phyloP scores from a whole-genome alignment of 2,797 vertebrate genomes.

The Coregonus sp. region DNA sequence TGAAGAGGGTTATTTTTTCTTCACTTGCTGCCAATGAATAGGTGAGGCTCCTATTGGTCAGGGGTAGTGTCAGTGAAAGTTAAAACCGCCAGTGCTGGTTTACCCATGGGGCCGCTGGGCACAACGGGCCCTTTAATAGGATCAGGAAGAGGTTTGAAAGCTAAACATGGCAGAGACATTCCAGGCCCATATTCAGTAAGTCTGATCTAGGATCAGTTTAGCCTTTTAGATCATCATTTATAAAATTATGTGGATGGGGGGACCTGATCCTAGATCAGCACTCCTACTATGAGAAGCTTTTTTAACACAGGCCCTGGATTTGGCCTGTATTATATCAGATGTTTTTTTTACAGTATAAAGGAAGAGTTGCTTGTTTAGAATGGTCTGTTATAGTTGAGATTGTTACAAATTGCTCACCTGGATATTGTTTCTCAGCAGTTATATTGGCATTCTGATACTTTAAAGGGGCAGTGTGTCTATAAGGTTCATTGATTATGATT shows the following conservation, averaged over 20 bases:
- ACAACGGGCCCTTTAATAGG: conserved; percentile 79
- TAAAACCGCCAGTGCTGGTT: conserved; percentile 70
- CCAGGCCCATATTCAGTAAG: conserved; percentile 36
- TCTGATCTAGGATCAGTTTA: neutral
- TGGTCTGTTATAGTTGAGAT: conserved; percentile 52
- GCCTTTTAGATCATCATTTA: neutral
- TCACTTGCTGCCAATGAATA: conserved; percentile 61
- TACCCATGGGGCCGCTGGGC: conserved; percentile 72
- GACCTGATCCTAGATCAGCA: neutral
- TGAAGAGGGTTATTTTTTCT: conserved; percentile 40
- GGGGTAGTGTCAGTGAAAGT: conserved; percentile 74
- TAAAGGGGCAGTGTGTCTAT: conserved; percentile 29
- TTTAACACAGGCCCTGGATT: conserved; percentile 47
- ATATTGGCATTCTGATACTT: conserved; percentile 5
- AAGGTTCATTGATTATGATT: neutral
- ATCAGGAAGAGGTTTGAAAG: neutral
- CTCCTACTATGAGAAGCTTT: neutral
- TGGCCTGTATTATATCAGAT: conserved; percentile 18
- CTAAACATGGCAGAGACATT: conserved; percentile 31
- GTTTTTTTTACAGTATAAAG: neutral
- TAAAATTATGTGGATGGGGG: neutral
- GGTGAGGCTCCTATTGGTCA: conserved; percentile 65
- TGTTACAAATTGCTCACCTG: conserved; percentile 37
- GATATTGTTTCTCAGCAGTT: conserved; percentile 31
- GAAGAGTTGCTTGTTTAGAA: conserved; percentile 1